A percentile compares a stretch with the other conserved stretches of the same genome.
phyloP scores from a whole-genome alignment of 2,797 vertebrate genomes.

The Dallia pectoralis region DNA sequence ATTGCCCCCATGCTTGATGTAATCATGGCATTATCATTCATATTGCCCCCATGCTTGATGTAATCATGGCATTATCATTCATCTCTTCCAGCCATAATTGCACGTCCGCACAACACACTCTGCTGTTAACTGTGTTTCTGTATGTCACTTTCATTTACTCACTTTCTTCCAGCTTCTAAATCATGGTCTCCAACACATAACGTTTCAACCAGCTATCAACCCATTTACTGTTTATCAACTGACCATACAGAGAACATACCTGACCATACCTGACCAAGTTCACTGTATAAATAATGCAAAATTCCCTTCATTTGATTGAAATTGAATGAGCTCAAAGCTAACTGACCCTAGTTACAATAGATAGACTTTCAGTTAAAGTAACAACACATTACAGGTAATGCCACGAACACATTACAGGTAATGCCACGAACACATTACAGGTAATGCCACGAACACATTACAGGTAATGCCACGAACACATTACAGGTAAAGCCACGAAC shows the following conservation, averaged over 20 bases:
- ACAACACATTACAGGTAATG: too few species aligned
- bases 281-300: too few species aligned
- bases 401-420: too few species aligned
- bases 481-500: too few species aligned
- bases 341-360: too few species aligned
- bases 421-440: too few species aligned
- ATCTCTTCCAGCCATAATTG: constrained; percentile 16
- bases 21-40: constrained; percentile 27
- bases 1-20: constrained; percentile 27
- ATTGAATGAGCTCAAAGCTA: too few species aligned
- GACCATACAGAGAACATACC: background rate
- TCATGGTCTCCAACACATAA: background rate
- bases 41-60: constrained; percentile 30
- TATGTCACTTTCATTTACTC: background rate
- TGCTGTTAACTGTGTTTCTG: background rate
- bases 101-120: background rate
- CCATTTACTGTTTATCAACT: background rate
- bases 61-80: constrained; percentile 28
- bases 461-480: too few species aligned
- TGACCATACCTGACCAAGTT: too few species aligned
- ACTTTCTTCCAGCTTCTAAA: background rate
- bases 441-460: too few species aligned
- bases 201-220: background rate
- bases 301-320: too few species aligned
- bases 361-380: too few species aligned